A percentile compares a stretch with the other conserved stretches of the same genome.
Evolutionary conservation across 1,140 invertebrate genomes (phyloP).

Genomic region (Neodiprion fabricii): DNA sequence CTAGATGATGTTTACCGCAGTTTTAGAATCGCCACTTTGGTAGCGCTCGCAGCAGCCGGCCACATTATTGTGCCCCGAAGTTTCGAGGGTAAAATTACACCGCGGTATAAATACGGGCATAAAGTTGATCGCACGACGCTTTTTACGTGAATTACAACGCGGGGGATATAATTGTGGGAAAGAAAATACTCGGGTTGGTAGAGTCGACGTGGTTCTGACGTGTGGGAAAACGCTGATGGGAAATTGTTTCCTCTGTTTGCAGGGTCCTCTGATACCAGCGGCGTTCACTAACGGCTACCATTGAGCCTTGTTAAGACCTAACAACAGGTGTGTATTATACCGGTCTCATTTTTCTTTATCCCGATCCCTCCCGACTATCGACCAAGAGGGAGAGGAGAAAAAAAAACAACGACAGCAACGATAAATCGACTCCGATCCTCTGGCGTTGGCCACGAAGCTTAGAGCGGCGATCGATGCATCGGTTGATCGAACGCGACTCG

Average conservation of each 20-base stretch:
- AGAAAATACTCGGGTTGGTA: constrained; percentile 24
- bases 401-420: too few species aligned
- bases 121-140: constrained; percentile 19
- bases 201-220: constrained; percentile 29
- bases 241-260: constrained; percentile 48
- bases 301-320: constrained; percentile 72
- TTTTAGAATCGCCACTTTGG: constrained; percentile 2
- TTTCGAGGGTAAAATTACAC: constrained; percentile 37
- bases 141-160: background rate
- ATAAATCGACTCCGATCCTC: too few species aligned
- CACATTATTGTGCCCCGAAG: constrained; percentile 22
- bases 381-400: too few species aligned
- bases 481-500: too few species aligned
- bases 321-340: constrained; percentile 55
- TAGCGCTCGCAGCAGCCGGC: background rate
- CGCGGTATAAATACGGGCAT: constrained; percentile 36
- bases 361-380: too few species aligned
- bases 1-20: constrained; percentile 2
- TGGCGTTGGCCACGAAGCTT: too few species aligned
- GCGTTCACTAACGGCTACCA: constrained; percentile 94
- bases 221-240: constrained; percentile 35
- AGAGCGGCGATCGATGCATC: too few species aligned
- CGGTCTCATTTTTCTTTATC: background rate
- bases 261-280: constrained; percentile 91
- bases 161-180: background rate